These are phyloP conservation scores for Amiota mariae DNA, from an alignment of 2,888 invertebrate species.

Conservation along the genomic window DNA sequence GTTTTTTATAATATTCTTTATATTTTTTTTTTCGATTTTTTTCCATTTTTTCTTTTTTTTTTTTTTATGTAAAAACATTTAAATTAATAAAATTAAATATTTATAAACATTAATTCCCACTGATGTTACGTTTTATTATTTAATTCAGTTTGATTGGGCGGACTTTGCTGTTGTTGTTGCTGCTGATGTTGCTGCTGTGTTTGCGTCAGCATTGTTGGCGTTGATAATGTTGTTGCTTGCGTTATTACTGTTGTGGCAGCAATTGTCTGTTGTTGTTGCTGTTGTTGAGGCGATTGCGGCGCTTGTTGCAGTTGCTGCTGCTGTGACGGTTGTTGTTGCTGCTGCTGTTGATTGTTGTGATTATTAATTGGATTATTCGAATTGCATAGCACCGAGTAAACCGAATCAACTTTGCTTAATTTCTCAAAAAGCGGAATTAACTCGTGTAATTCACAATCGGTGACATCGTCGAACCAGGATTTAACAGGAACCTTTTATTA, in stretches of 20 bases:
- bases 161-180: conserved; percentile 65
- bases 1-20: conserved; percentile 55
- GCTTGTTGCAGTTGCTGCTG: conserved; percentile 59
- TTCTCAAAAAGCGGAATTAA: conserved; percentile 98
- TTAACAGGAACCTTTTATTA: conserved; percentile 91
- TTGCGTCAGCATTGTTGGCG: conserved; percentile 67
- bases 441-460: conserved; percentile 96
- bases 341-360: conserved; percentile 62
- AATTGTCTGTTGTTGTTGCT: conserved; percentile 68
- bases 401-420: conserved; percentile 96
- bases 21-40: background rate
- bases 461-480: conserved; percentile 99
- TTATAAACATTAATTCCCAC: conserved; percentile 74
- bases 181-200: conserved; percentile 54
- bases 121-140: conserved; percentile 74
- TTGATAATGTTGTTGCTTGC: conserved; percentile 69
- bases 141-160: conserved; percentile 73
- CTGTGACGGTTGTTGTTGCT: conserved; percentile 52
- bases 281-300: conserved; percentile 59
- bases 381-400: conserved; percentile 94
- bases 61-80: conserved; percentile 61
- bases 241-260: conserved; percentile 72
- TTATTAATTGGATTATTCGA: conserved; percentile 85
- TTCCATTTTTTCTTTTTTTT: conserved; percentile 39
- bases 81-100: conserved; percentile 67